These are phyloP conservation scores for Lutjanus campechanus DNA, from an alignment of 2,797 vertebrate genomes.

Conservation along the genomic window DNA sequence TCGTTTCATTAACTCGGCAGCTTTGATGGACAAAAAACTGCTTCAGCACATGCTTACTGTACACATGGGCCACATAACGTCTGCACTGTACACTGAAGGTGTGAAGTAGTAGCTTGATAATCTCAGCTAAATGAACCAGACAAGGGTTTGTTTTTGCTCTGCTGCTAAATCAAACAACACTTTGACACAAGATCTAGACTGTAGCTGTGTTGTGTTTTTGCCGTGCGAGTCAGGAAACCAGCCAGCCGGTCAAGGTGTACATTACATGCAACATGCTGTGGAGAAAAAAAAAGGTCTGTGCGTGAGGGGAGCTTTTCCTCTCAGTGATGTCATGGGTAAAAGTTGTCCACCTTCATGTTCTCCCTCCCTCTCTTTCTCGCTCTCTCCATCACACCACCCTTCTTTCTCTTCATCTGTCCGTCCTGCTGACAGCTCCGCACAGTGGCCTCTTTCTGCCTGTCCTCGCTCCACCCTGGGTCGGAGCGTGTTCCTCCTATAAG, in stretches of 20 bases:
- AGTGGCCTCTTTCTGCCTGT: slow-evolving; percentile 79
- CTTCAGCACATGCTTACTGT: slow-evolving; percentile 41
- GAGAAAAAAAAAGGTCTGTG: background rate
- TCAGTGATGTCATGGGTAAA: slow-evolving; percentile 80
- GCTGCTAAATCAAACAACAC: slow-evolving; percentile 56
- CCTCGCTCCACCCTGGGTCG: slow-evolving; percentile 65
- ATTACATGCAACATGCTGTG: slow-evolving; percentile 42
- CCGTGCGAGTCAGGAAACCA: slow-evolving; percentile 47
- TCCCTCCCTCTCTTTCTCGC: slow-evolving; percentile 20
- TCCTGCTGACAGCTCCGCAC: slow-evolving; percentile 72
- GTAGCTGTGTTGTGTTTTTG: slow-evolving; percentile 15
- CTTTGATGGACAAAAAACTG: slow-evolving; percentile 35
- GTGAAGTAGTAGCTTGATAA: slow-evolving; percentile 53
- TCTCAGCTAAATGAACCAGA: slow-evolving; percentile 57
- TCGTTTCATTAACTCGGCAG: slow-evolving; percentile 34
- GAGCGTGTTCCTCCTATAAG: slow-evolving; percentile 75
- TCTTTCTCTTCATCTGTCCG: slow-evolving; percentile 41
- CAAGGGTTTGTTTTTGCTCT: slow-evolving; percentile 62
- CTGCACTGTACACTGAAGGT: slow-evolving; percentile 39
- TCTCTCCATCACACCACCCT: slow-evolving; percentile 38
- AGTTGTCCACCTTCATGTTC: slow-evolving; percentile 42
- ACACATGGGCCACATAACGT: slow-evolving; percentile 42
- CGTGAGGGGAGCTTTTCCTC: slow-evolving; percentile 33
- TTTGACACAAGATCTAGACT: slow-evolving; percentile 43
- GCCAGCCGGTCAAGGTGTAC: slow-evolving; percentile 32